phyloP scores from a whole-genome alignment of 2,797 vertebrate genomes.

The Sebastes wilsoni region DNA sequence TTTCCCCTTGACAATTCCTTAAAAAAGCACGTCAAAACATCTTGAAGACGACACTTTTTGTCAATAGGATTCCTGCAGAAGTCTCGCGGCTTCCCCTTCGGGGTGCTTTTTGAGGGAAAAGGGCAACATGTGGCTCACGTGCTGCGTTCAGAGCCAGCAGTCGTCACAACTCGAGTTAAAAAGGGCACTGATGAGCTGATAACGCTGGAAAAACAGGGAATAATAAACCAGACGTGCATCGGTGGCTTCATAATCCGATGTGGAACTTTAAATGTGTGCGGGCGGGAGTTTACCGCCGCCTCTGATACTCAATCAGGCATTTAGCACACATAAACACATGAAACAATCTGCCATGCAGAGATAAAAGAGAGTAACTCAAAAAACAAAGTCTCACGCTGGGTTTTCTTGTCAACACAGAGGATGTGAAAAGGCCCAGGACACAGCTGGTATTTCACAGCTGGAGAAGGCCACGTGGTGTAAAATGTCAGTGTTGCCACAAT shows the following conservation, averaged over 20 bases:
- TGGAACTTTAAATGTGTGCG: slow-evolving; percentile 9
- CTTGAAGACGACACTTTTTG: slow-evolving; percentile 1
- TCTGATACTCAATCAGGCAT: slow-evolving; percentile 34
- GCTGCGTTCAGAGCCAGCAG: slow-evolving; percentile 2
- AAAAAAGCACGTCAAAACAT: background rate
- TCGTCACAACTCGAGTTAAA: slow-evolving; percentile 29
- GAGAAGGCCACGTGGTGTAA: background rate
- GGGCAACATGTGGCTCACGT: slow-evolving; percentile 5
- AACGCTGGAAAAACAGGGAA: background rate
- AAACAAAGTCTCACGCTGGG: background rate
- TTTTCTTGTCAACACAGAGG: background rate
- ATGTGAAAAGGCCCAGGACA: background rate
- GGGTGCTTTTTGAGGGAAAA: slow-evolving; percentile 17
- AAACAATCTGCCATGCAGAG: slow-evolving; percentile 1
- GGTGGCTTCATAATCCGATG: slow-evolving; percentile 1
- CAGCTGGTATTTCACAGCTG: background rate
- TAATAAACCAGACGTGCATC: slow-evolving; percentile 6
- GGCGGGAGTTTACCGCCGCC: background rate
- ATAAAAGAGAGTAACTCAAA: background rate
- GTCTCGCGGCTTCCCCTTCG: background rate
- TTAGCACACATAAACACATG: slow-evolving; percentile 12
- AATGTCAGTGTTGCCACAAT: slow-evolving; percentile 17
- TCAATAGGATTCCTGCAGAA: background rate
- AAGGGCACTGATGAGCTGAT: slow-evolving; percentile 31
- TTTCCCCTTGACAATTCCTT: background rate